A percentile compares a stretch with the other conserved stretches of the same genome.
phyloP scores from a whole-genome alignment of 2,113 vertebrate genomes.

The Sapayoa aenigma region DNA sequence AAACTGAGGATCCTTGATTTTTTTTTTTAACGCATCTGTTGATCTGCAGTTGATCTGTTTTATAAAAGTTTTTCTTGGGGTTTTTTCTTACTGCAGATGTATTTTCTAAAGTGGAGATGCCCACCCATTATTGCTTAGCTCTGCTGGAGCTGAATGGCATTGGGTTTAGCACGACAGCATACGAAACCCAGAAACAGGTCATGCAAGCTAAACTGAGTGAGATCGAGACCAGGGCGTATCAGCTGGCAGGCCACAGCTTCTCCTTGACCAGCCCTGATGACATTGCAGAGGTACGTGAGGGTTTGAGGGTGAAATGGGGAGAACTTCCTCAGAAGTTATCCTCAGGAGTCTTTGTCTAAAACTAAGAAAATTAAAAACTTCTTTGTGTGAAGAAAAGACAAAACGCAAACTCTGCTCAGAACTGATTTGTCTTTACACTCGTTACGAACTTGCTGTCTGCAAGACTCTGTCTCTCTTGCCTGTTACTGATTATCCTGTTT shows the following conservation, averaged over 20 bases:
- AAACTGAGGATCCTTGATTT: neutral
- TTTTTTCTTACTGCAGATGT: conserved; percentile 72
- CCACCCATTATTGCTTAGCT: conserved; percentile 88
- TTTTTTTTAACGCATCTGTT: neutral
- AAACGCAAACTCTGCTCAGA: neutral
- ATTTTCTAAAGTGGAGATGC: conserved; percentile 91
- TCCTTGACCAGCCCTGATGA: conserved; percentile 91
- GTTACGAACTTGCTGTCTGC: neutral
- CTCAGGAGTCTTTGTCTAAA: neutral
- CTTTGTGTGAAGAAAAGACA: fast-evolving
- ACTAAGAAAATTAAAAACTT: neutral
- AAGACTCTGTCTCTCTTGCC: neutral
- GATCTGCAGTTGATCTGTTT: neutral
- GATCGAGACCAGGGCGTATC: conserved; percentile 86
- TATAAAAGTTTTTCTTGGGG: neutral
- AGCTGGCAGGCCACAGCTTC: conserved; percentile 89
- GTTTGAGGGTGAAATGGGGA: neutral
- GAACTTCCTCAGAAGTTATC: neutral
- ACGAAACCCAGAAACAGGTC: conserved; percentile 89
- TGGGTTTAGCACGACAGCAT: conserved; percentile 88
- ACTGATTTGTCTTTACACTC: neutral
- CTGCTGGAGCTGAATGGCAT: conserved; percentile 94
- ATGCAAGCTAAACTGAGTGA: conserved; percentile 90
- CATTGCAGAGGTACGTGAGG: conserved; percentile 83
- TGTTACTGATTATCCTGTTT: neutral